Conservation (phyloP, 2,113 vertebrate species). For the Pachypanchax playfairii region DNA sequence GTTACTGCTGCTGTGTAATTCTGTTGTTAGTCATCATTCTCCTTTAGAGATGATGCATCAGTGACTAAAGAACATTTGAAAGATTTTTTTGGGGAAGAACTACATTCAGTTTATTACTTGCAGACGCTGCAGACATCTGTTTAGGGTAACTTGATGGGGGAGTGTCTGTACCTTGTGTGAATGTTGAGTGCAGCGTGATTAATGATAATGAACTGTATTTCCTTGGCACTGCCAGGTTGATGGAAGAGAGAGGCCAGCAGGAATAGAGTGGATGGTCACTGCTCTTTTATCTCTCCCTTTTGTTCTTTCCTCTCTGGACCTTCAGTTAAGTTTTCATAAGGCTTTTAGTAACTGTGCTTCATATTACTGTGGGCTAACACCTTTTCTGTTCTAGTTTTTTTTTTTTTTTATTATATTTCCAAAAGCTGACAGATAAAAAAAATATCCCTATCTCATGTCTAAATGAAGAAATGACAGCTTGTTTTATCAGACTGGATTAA, state of each 20-base stretch:
- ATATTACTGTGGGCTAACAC: conserved; percentile 23
- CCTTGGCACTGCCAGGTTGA: conserved; percentile 58
- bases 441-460: conserved; percentile 28
- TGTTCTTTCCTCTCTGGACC: conserved; percentile 26
- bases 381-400: too few species aligned
- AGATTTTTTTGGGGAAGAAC: conserved; percentile 11
- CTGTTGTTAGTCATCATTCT: background rate
- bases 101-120: conserved; percentile 10
- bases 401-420: conserved; percentile 34
- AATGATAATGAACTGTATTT: conserved; percentile 63
- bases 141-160: conserved; percentile 2
- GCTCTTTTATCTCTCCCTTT: conserved; percentile 48
- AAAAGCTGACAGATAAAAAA: conserved; percentile 27
- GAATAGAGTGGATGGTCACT: conserved; percentile 44
- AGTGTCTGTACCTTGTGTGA: conserved; percentile 15
- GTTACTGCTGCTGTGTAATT: conserved; percentile 21
- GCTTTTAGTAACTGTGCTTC: conserved; percentile 37
- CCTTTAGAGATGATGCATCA: conserved; percentile 9
- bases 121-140: conserved; percentile 41
- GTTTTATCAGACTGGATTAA: too few species aligned
- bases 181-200: conserved; percentile 37
- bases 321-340: conserved; percentile 42
- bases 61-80: conserved; percentile 30
- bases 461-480: conserved; percentile 31
- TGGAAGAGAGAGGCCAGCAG: conserved; percentile 46